phyloP scores from a whole-genome alignment of 2,113 vertebrate species.

The Heptranchias perlo region DNA sequence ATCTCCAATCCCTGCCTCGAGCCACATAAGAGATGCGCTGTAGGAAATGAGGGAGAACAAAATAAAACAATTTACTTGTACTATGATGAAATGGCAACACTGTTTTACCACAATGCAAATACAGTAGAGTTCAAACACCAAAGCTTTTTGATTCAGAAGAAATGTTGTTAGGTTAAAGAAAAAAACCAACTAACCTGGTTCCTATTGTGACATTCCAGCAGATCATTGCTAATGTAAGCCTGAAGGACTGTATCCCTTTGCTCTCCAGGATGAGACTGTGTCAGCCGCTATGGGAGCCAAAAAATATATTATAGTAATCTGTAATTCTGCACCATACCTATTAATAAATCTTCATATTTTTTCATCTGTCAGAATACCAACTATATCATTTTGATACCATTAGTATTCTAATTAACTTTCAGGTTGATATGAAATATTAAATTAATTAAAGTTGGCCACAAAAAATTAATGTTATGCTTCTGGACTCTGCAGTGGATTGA shows the following conservation, averaged over 20 bases:
- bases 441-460: neutral
- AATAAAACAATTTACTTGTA: neutral
- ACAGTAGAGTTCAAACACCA: neutral
- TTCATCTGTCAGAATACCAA: neutral
- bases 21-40: neutral
- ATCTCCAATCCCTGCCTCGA: neutral
- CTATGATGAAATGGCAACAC: neutral
- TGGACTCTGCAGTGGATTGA: neutral
- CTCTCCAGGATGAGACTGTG: slow-evolving; percentile 81
- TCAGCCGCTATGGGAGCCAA: slow-evolving; percentile 72
- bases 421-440: neutral
- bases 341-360: neutral
- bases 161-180: neutral
- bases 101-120: neutral
- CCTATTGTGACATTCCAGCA: slow-evolving; percentile 67
- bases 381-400: neutral
- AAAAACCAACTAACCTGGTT: slow-evolving; percentile 54
- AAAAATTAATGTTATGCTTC: neutral
- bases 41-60: neutral
- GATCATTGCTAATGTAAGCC: slow-evolving; percentile 84
- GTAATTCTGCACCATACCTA: neutral
- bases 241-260: slow-evolving; percentile 88
- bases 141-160: neutral
- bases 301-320: neutral
- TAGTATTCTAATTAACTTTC: neutral